These are phyloP conservation scores for Rhombomys opimus DNA, from an alignment of 2,113 vertebrate genomes.

Conservation along the genomic window DNA sequence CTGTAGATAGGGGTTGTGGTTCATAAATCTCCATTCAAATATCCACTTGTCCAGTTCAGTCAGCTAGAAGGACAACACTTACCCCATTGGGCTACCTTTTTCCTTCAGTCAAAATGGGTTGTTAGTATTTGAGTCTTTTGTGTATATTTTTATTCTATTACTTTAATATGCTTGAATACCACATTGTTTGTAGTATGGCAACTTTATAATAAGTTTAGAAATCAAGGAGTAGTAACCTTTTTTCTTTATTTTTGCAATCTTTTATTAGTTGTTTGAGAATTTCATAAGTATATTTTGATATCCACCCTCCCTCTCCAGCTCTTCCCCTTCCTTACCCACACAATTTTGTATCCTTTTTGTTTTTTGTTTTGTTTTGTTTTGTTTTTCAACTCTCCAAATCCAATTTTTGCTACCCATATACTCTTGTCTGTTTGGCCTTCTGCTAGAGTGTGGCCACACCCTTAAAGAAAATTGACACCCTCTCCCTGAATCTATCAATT, in stretches of 20 bases:
- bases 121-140: too few relatives aligned
- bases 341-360: background rate
- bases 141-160: background rate
- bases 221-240: conserved; percentile 3
- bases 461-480: background rate
- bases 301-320: background rate
- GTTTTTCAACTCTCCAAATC: background rate
- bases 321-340: background rate
- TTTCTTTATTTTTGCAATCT: background rate
- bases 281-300: background rate
- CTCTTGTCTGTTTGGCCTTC: background rate
- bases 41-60: background rate
- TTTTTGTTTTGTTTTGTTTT: background rate
- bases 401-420: background rate
- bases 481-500: background rate
- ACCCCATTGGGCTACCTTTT: background rate
- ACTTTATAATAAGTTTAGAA: conserved; percentile 5
- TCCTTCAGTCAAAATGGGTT: background rate
- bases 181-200: background rate
- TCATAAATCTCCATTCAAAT: conserved; percentile 3
- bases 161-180: background rate
- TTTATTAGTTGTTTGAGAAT: background rate
- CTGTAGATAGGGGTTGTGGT: background rate
- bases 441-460: background rate
- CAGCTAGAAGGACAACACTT: background rate